Evolutionary conservation across 2,888 invertebrate species (phyloP).

Genomic region (Ectemnius continuus): DNA sequence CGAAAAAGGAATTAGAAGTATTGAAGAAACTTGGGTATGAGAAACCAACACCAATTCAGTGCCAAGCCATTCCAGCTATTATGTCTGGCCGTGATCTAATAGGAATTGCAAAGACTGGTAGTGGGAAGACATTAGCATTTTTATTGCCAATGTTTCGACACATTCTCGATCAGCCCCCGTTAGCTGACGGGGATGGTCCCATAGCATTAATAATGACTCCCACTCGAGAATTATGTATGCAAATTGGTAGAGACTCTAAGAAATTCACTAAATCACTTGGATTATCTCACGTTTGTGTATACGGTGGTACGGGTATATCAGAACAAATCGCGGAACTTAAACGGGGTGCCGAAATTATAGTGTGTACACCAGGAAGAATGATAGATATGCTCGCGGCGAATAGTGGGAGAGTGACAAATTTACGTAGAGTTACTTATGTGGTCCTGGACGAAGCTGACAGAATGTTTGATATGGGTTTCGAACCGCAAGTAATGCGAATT

Average conservation of each 20-base stretch:
- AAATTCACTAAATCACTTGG: slow-evolving; percentile 94
- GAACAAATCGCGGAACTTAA: slow-evolving; percentile 98
- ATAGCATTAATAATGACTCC: slow-evolving; percentile 98
- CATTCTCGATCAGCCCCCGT: slow-evolving; percentile 93
- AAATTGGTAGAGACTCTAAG: slow-evolving; percentile 97
- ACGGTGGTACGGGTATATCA: slow-evolving; percentile 98
- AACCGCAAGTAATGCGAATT: slow-evolving; percentile 98
- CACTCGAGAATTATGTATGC: slow-evolving; percentile 98
- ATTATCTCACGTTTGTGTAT: slow-evolving; percentile 95
- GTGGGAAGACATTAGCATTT: slow-evolving; percentile 99
- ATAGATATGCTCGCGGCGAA: slow-evolving; percentile 99
- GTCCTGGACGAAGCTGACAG: slow-evolving; percentile 99
- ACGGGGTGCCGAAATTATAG: slow-evolving; percentile 97
- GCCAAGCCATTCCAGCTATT: slow-evolving; percentile 97
- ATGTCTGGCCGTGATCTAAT: slow-evolving; percentile 98
- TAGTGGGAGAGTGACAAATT: slow-evolving; percentile 97
- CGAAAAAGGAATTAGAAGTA: slow-evolving; percentile 95
- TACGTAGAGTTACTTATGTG: slow-evolving; percentile 97
- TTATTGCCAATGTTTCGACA: slow-evolving; percentile 98
- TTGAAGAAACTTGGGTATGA: slow-evolving; percentile 94
- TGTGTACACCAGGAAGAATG: slow-evolving; percentile 99
- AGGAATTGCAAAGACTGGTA: slow-evolving; percentile 99
- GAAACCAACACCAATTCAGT: slow-evolving; percentile 99
- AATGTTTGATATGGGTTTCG: slow-evolving; percentile 99
- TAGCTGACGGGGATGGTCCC: slow-evolving; percentile 99